Base-by-base conservation (phyloP, 1,140 invertebrate species). In the Eriosoma lanigerum region DNA sequence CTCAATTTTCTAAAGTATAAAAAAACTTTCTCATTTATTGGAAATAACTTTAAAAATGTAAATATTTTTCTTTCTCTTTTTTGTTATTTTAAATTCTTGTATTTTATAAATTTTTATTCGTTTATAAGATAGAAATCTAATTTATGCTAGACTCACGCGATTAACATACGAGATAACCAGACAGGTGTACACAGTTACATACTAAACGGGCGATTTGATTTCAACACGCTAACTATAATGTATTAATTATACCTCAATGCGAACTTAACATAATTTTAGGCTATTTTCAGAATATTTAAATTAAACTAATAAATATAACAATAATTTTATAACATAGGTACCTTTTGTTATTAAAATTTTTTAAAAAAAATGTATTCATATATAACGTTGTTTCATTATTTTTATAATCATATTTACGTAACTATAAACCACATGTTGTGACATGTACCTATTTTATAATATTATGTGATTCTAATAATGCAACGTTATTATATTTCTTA, bases 111-210 rank as follows among this genome's bases (percentile, higher is more conserved):
- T n/a, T 48, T 62, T 72, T 60, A 54, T 78, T 78, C 32, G 38
- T 50, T 78, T 78, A 62, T 19, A 46, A 17, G 73, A 78, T 78
- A 62, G 13, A 46, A 58, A 60, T 48, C 56, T 78, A 78, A 78
- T 78, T 78, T 78, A 78, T 78, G 38, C 73, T 46, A 19, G 21
- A 72, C 46, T 17, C 73, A 78, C 73, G 73, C 73, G 56, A 78
- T 78, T 76, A 29, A 76, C 73, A 76, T 44, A 60, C 54, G 46
- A 19, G 32, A 76, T 58, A 75, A 32, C 12, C n/a, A n/a, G n/a
- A n/a, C n/a, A n/a, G n/a, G n/a, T n/a, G n/a, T n/a, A n/a, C n/a
- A n/a, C n/a, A n/a, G n/a, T n/a, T n/a, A n/a, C n/a, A n/a, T n/a
- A n/a, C n/a, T n/a, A n/a, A n/a, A n/a, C n/a, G n/a, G n/a, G n/a